Base-by-base conservation (phyloP, 1,140 invertebrate genomes). In the Ylistrum balloti region DNA sequence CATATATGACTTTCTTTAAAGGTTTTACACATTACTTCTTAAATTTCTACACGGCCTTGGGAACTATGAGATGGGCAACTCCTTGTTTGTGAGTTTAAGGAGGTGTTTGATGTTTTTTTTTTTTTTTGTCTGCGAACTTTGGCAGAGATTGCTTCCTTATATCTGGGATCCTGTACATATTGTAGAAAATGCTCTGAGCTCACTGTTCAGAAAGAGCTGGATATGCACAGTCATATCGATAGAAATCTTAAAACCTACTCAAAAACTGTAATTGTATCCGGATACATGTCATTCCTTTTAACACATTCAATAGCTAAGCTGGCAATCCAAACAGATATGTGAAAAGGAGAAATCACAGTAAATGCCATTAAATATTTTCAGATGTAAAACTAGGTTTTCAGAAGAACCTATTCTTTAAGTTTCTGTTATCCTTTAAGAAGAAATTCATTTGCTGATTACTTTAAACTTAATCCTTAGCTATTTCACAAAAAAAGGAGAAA, bases 181-280 rank as follows among this genome's bases (percentile, higher is more conserved):
- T 74, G 28, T 74, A 74, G 28, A n/a, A 28, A 28, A 74, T 28
- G 17, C 11, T 74, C 56, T 74, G 56, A 22, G 28, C 56, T 74
- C 1, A 45, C 56, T 74, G 22, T 74, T 74, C 28, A 28, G 56
- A 74, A 74, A 28, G 56, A 74, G 28, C n/a, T 74, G 22, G 22
- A 74, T 28, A 74, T 74, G 56, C 56, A 74, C 56, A 28, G 56
- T 74, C 56, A 74, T n/a, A 74, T 74, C n/a, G 56, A 74, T 74
- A 74, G n/a, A 74, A n/a, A 74, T 74, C 56, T 74, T 28, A 74
- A 74, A 74, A 74, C 56, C 56, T 28, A n/a, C 56, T 28, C 56
- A 74, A 28, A 74, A 74, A n/a, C 22, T 45, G 56, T 74, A 28
- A 28, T 74, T n/a, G 56, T 28, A 74, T 74, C 56, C n/a, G 15